Evolutionary conservation across 2,797 vertebrate species (phyloP).

Genomic region (Oreonectes daqikongensis): DNA sequence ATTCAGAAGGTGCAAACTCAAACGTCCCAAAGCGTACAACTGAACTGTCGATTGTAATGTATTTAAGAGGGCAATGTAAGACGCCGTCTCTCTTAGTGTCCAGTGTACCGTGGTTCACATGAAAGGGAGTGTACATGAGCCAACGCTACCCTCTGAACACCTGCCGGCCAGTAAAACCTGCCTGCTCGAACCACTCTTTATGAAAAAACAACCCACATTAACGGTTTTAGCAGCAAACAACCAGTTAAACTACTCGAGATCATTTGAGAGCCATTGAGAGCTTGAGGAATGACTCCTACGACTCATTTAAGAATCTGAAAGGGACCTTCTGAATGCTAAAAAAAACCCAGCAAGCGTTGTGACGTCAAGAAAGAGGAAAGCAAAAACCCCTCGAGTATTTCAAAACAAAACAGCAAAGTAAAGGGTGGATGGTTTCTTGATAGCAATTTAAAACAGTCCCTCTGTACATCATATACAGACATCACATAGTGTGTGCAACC

Average conservation of each 20-base stretch:
- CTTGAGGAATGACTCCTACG: not conserved
- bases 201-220: not conserved
- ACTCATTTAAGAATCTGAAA: constrained; percentile 10
- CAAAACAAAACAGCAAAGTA: constrained; percentile 35
- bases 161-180: constrained; percentile 11
- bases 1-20: constrained; percentile 7
- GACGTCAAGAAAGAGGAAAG: constrained; percentile 2
- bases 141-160: constrained; percentile 7
- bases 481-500: constrained; percentile 55
- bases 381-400: constrained; percentile 10
- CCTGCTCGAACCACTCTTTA: not conserved
- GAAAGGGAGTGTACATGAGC: constrained; percentile 14
- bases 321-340: not conserved
- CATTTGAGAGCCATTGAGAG: constrained; percentile 10
- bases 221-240: not conserved
- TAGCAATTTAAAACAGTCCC: constrained; percentile 56
- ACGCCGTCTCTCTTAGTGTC: constrained; percentile 18
- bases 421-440: constrained; percentile 45
- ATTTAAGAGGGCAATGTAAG: constrained; percentile 12
- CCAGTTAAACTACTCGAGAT: constrained; percentile 13
- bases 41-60: constrained; percentile 1
- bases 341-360: constrained; percentile 15
- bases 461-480: constrained; percentile 63
- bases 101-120: constrained; percentile 18
- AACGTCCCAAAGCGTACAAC: not conserved